phyloP scores from a whole-genome alignment of 2,113 vertebrate genomes.

The Bombycilla garrulus region DNA sequence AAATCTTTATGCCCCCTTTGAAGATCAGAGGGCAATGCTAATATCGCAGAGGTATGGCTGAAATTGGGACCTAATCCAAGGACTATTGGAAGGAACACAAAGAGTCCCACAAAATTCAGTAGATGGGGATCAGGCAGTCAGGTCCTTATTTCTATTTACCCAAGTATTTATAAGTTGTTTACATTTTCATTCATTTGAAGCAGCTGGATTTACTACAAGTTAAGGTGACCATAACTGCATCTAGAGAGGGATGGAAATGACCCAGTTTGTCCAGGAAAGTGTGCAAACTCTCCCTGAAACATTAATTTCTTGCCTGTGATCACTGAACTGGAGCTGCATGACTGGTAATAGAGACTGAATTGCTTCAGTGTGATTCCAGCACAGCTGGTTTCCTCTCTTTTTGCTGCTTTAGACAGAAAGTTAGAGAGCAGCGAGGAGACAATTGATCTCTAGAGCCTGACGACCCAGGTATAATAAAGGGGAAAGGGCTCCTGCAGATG shows the following conservation, averaged over 20 bases:
- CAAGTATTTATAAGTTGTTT: background rate
- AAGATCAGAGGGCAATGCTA: background rate
- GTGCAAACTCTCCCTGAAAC: constrained; percentile 40
- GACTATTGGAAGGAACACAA: background rate
- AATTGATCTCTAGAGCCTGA: constrained; percentile 68
- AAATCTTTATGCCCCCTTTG: background rate
- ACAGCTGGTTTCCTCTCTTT: constrained; percentile 42
- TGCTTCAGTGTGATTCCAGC: constrained; percentile 45
- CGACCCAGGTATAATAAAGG: constrained; percentile 41
- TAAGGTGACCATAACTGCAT: background rate
- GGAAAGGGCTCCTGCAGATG: constrained; percentile 59
- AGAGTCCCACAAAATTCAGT: background rate
- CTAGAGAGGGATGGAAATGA: background rate
- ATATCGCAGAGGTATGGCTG: background rate
- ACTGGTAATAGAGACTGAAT: constrained; percentile 49
- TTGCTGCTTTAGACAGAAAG: constrained; percentile 43
- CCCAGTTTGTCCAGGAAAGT: constrained; percentile 3
- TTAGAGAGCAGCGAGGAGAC: constrained; percentile 32
- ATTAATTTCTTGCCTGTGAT: constrained; percentile 47
- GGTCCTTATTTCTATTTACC: background rate
- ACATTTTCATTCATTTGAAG: background rate
- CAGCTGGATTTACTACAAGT: background rate
- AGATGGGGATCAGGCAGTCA: background rate
- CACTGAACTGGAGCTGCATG: constrained; percentile 33
- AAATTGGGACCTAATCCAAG: background rate